A percentile compares a stretch with the other conserved stretches of the same genome.
Evolutionary conservation across 2,797 vertebrate species (phyloP).

Genomic region (Macrochelys suwanniensis): DNA sequence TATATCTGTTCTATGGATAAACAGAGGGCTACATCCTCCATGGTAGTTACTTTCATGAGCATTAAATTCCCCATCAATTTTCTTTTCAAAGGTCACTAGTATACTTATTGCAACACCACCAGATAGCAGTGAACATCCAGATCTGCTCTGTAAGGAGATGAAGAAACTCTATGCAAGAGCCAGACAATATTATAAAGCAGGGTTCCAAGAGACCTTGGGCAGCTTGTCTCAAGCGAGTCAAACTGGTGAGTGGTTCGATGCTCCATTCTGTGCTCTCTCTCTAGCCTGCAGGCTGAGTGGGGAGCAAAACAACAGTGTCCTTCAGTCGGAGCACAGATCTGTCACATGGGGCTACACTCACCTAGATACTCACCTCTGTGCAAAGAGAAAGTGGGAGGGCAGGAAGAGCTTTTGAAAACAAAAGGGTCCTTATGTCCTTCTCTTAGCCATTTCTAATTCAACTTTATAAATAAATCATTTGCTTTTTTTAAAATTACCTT

Average conservation of each 20-base stretch:
- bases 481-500: background rate
- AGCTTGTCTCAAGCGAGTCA: background rate
- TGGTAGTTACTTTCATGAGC: background rate
- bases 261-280: background rate
- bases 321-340: background rate
- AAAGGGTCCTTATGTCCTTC: background rate
- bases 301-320: background rate
- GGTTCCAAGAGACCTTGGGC: background rate
- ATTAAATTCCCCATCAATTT: background rate
- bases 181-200: background rate
- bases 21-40: background rate
- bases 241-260: background rate
- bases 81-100: background rate
- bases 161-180: background rate
- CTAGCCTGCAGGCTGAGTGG: background rate
- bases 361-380: background rate
- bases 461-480: background rate
- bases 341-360: background rate
- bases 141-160: background rate
- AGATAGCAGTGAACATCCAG: background rate
- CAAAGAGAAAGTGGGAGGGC: background rate
- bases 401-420: background rate
- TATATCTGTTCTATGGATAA: background rate
- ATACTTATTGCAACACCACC: background rate
- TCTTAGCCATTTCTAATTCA: background rate